Evolutionary conservation across 2,888 invertebrate species (phyloP), one percentile per base, ranked within the genome.

Genomic region (Phymatocera aterrima): DNA sequence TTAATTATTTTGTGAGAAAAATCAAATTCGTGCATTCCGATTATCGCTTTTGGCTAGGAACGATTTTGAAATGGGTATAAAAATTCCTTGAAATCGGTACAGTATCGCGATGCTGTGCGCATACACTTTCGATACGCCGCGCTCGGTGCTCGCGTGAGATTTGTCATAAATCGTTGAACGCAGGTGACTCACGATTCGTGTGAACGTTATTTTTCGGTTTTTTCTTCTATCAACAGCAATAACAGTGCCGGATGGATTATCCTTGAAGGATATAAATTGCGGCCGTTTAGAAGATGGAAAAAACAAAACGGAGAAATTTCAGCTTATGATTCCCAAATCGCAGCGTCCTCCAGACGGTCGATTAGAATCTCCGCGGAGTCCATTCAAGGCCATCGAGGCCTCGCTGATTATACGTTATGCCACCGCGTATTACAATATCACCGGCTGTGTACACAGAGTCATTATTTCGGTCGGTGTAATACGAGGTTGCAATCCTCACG

Each of bases 371-470:
- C 46, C 37, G 72, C 18, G 18, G 2, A 34, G 31, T 51, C 31
- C 12, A 12, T 34, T 51, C 72, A 72, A 72, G 72, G 72, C 51
- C 51, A 51, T 21, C 18, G 51, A 48, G 72, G 51, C 51, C 51
- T 72, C 72, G 31, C n/a, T 72, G 72, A 72, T 72, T 72, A 72
- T 21, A 72, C 18, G 72, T 72, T 72, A 72, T n/a, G n/a, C 51
- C 1, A 15, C 18, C 2, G 21, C 10, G 37, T 5, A 12, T 18
- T 37, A n/a, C n/a, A 21, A 37, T 64, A 64, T 21, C 37, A 34
- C n/a, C 34, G 2, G 37, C 15, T 40, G 12, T 21, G 24, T n/a
- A 28, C 18, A 28, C 68, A 34, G 28, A n/a, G 43, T 28, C 43
- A 46, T 46, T 68, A 46, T 46, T 68, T 15, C 3, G 4, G 28